A percentile compares a stretch with the other conserved stretches of the same genome.
Evolutionary conservation across 2,113 vertebrate species (phyloP).

Genomic region (Benitochromis conjunctus): DNA sequence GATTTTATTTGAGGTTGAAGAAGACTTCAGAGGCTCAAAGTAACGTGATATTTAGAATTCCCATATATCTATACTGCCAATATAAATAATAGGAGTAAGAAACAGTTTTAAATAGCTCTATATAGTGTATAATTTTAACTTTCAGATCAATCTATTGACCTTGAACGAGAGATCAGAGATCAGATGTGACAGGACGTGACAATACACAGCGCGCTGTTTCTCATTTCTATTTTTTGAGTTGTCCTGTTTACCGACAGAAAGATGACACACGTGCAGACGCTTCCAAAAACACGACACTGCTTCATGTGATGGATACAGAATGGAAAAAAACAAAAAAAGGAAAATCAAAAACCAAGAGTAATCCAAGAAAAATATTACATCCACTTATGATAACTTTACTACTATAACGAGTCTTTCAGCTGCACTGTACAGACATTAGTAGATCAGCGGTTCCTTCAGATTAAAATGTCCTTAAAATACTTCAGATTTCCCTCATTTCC

Average conservation of each 20-base stretch:
- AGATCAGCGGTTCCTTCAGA: not conserved
- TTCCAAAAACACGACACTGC: fast-evolving
- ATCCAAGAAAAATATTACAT: not conserved
- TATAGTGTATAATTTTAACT: not conserved
- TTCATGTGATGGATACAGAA: not conserved
- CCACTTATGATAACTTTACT: not conserved
- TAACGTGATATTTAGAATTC: not conserved
- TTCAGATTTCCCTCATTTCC: not conserved
- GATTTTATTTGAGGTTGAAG: too few species aligned
- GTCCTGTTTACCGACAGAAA: too few species aligned
- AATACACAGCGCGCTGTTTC: not conserved
- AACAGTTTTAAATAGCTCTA: not conserved
- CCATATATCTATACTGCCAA: not conserved
- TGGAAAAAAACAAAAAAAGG: not conserved
- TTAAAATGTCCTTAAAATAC: not conserved
- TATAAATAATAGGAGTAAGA: not conserved
- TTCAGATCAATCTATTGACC: not conserved
- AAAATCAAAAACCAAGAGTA: not conserved
- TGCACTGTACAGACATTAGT: not conserved
- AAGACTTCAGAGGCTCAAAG: too few species aligned
- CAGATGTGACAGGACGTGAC: not conserved
- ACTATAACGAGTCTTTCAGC: not conserved
- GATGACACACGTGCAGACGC: not conserved
- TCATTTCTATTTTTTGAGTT: not conserved
- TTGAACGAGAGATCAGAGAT: not conserved